These are phyloP conservation scores for Heliconius eleuchia DNA, from an alignment of 1,140 invertebrate genomes.

Conservation along the genomic window DNA sequence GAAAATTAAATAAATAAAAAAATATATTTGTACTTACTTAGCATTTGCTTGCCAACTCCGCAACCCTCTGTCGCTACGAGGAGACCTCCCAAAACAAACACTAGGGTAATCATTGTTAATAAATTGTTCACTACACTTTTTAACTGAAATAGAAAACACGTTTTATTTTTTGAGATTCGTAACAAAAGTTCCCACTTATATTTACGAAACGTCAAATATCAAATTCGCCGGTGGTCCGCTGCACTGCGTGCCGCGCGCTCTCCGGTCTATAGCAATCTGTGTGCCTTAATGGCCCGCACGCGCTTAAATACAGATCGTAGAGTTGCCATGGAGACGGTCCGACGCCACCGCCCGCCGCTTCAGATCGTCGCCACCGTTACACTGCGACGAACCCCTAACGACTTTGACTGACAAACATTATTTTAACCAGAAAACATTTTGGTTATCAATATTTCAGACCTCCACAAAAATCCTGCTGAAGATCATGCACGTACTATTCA, in stretches of 20 bases:
- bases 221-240: slow-evolving; percentile 68
- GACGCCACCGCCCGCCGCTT: slow-evolving; percentile 54
- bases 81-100: slow-evolving; percentile 75
- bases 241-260: slow-evolving; percentile 75
- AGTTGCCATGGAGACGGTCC: slow-evolving; percentile 68
- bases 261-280: slow-evolving; percentile 67
- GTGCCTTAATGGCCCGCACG: slow-evolving; percentile 43
- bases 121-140: slow-evolving; percentile 71
- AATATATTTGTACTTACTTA: slow-evolving; percentile 63
- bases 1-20: slow-evolving; percentile 7
- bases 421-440: slow-evolving; percentile 28
- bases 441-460: slow-evolving; percentile 15
- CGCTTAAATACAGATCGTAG: slow-evolving; percentile 61
- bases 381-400: slow-evolving; percentile 33
- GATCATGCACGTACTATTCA: slow-evolving; percentile 19
- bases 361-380: slow-evolving; percentile 37
- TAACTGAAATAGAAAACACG: slow-evolving; percentile 67
- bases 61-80: slow-evolving; percentile 74
- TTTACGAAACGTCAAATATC: slow-evolving; percentile 78
- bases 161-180: slow-evolving; percentile 70
- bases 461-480: neutral
- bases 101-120: slow-evolving; percentile 73
- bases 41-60: slow-evolving; percentile 66
- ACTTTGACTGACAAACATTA: slow-evolving; percentile 23
- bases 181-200: slow-evolving; percentile 75